These are phyloP conservation scores for Sialia sialis DNA, from an alignment of 2,113 vertebrate species.

Conservation along the genomic window DNA sequence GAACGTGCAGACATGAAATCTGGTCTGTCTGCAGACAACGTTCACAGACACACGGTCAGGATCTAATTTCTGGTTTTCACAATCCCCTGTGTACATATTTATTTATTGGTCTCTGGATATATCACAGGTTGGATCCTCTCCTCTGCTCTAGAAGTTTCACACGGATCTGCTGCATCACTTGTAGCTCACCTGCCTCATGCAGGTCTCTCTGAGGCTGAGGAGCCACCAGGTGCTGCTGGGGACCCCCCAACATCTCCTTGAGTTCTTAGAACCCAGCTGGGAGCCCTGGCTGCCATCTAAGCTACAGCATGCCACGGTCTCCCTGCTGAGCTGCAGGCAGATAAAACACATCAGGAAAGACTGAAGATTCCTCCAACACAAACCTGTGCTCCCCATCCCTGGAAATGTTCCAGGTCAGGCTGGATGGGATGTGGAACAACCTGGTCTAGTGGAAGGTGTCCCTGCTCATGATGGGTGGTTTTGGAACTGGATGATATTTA, in stretches of 20 bases:
- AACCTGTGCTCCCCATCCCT: neutral
- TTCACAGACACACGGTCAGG: neutral
- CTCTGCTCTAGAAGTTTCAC: neutral
- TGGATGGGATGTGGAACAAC: neutral
- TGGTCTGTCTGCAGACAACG: neutral
- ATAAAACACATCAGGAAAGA: neutral
- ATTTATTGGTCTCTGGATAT: neutral
- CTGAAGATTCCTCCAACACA: neutral
- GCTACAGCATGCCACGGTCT: neutral
- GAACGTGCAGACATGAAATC: neutral
- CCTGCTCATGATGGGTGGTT: neutral
- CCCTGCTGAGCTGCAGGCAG: neutral
- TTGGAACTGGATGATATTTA: neutral
- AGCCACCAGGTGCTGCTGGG: neutral
- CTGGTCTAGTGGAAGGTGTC: neutral
- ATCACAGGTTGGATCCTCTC: neutral
- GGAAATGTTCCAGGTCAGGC: neutral
- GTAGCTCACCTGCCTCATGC: fast-evolving
- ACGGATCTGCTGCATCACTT: fast-evolving
- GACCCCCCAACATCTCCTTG: neutral
- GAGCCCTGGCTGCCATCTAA: neutral
- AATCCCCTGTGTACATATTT: neutral
- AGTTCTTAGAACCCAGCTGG: neutral
- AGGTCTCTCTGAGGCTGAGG: neutral
- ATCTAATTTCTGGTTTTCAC: neutral